A percentile compares a stretch with the other conserved stretches of the same genome.
Conservation (phyloP, 2,888 invertebrate genomes). For the Adelphocoris suturalis region DNA sequence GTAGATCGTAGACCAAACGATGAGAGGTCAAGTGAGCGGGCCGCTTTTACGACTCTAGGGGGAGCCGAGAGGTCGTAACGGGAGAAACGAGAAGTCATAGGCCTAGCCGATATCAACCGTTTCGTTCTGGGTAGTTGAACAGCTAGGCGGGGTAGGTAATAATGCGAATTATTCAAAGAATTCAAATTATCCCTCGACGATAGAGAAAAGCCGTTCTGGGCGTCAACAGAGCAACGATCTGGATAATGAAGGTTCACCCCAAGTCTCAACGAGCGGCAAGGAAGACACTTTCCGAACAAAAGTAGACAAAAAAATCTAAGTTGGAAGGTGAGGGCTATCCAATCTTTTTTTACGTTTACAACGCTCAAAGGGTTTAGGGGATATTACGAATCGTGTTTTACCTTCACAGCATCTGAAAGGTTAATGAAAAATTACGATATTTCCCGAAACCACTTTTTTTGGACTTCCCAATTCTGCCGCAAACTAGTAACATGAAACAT, state of each 20-base stretch:
- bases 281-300: background rate
- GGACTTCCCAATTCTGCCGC: too few species aligned
- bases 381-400: too few species aligned
- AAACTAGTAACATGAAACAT: too few species aligned
- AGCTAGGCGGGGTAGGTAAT: background rate
- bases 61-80: constrained; percentile 18
- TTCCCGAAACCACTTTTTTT: too few species aligned
- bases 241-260: background rate
- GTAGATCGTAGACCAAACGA: constrained; percentile 27
- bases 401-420: too few species aligned
- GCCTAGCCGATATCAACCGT: constrained; percentile 15
- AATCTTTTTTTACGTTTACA: too few species aligned
- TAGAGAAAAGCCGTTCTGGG: background rate
- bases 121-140: constrained; percentile 27
- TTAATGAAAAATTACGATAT: too few species aligned
- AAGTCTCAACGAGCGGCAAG: background rate
- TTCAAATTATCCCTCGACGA: background rate
- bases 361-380: too few species aligned
- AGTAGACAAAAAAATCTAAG: too few species aligned
- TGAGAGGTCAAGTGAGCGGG: constrained; percentile 23
- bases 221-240: background rate
- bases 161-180: constrained; percentile 36
- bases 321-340: too few species aligned
- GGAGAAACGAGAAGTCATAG: constrained; percentile 2
- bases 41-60: constrained; percentile 22